These are phyloP conservation scores for Leucoraja ocellata DNA, from an alignment of 2,797 vertebrate genomes.

Conservation along the genomic window DNA sequence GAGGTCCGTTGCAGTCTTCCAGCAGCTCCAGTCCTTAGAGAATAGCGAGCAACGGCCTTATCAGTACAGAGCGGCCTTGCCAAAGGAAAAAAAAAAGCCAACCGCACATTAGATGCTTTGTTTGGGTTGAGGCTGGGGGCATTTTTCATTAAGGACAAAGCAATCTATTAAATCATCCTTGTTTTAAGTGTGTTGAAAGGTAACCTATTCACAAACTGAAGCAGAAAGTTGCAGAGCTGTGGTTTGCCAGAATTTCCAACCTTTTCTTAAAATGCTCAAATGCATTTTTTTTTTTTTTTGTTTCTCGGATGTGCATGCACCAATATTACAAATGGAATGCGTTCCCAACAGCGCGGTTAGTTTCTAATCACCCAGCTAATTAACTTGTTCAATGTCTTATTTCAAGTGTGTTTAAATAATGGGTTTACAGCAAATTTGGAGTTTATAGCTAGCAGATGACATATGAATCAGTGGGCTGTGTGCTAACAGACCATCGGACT, in stretches of 20 bases:
- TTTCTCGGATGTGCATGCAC: slow-evolving; percentile 41
- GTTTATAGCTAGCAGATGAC: slow-evolving; percentile 49
- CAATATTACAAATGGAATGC: slow-evolving; percentile 56
- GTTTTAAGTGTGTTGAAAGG: slow-evolving; percentile 66
- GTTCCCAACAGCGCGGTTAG: slow-evolving; percentile 59
- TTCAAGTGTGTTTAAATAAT: slow-evolving; percentile 47
- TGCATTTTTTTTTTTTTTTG: slow-evolving; percentile 40
- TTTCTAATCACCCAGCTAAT: slow-evolving; percentile 57
- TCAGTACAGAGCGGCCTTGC: slow-evolving; percentile 65
- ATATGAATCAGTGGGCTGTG: slow-evolving; percentile 53
- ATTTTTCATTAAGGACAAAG: slow-evolving; percentile 36
- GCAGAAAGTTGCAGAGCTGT: slow-evolving; percentile 47
- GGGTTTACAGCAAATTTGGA: slow-evolving; percentile 42
- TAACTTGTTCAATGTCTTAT: slow-evolving; percentile 41
- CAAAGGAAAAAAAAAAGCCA: slow-evolving; percentile 60
- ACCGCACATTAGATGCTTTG: slow-evolving; percentile 83
- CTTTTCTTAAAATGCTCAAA: slow-evolving; percentile 43
- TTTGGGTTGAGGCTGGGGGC: slow-evolving; percentile 68
- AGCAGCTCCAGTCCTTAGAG: slow-evolving; percentile 67
- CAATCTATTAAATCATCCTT: slow-evolving; percentile 67
- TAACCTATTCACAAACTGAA: slow-evolving; percentile 64
- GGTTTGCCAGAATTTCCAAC: slow-evolving; percentile 46
- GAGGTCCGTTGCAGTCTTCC: slow-evolving; percentile 64
- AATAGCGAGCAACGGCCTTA: slow-evolving; percentile 71
- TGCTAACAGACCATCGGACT: slow-evolving; percentile 64